Percentiles rank a stretch among this genome's conserved stretches.
phyloP scores from a whole-genome alignment of 2,888 invertebrate genomes.

The Clusia tigrina region DNA sequence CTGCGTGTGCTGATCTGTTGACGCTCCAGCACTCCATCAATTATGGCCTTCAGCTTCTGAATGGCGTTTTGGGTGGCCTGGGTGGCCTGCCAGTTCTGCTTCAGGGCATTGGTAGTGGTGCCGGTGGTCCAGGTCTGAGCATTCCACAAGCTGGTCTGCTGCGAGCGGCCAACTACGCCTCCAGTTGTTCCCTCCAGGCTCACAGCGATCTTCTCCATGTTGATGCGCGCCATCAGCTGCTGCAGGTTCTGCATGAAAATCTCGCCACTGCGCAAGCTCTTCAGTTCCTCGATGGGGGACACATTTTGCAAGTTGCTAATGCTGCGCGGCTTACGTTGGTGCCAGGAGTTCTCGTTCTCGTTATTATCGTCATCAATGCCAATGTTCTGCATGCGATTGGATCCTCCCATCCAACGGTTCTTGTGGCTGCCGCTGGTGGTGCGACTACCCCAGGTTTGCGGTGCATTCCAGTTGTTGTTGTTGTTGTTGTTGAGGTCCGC shows the following conservation, averaged over 20 bases:
- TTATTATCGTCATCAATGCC: slow-evolving; percentile 7
- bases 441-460: too few relatives aligned
- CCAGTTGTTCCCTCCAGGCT: neutral
- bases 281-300: slow-evolving; percentile 21
- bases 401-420: neutral
- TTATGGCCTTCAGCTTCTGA: slow-evolving; percentile 32
- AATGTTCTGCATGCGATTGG: slow-evolving; percentile 12
- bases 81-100: neutral
- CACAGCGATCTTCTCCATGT: slow-evolving; percentile 37
- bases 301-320: neutral
- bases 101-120: slow-evolving; percentile 34
- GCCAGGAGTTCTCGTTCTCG: neutral
- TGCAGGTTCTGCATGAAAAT: slow-evolving; percentile 35
- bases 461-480: neutral
- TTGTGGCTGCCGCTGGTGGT: neutral
- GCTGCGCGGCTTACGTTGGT: slow-evolving; percentile 14
- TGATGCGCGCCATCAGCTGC: slow-evolving; percentile 39
- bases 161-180: neutral
- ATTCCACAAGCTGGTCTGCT: neutral
- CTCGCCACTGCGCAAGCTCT: slow-evolving; percentile 22
- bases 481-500: neutral
- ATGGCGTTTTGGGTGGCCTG: slow-evolving; percentile 27
- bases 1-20: neutral
- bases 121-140: slow-evolving; percentile 36
- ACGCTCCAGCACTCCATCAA: slow-evolving; percentile 32